Base-by-base conservation (phyloP, 2,797 vertebrate species). In the Scomberomorus guttatus region DNA sequence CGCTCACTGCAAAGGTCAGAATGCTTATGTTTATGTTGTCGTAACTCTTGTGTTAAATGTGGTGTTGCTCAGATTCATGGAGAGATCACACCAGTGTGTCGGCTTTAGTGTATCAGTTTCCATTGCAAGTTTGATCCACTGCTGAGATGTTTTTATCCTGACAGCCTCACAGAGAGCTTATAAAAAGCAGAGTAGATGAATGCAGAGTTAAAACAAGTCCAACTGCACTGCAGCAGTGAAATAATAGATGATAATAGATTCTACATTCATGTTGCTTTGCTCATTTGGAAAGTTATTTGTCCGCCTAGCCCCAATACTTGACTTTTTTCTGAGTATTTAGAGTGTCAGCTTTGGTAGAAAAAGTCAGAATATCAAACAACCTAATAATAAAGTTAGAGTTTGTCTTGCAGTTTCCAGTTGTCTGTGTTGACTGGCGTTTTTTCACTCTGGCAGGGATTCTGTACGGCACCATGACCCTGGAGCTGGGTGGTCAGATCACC, bases 391-490 rank as follows among this genome's bases (percentile, higher is more conserved):
- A 60, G 0, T 24, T 13, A 29, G 29, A 52, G 24, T 2, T 2
- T 27, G 20, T 59, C 15, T 63, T 12, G 1, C 18, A 57, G 39
- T 55, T 66, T 29, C 11, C 54, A 10, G 20, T 51, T 8, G 37
- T 44, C 37, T 1, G 24, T 37, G 29, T 39, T 67, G 15, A 42
- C 18, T 51, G 20, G 57, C 3, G 11, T n/a, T 54, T 76, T 69
- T 81, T 46, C 37, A 84, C 22, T 63, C 18, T 60, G 1, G 4
- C 72, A 99, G 98, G 98, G 68, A 99, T 99, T 92, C 94, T 99
- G 37, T 99, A 99, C 37, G 98, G 98, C 64, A 99, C 98, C 79
- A 97, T 99, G 98, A 99, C 98, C 12, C 94, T 99, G 93, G 98
- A 99, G 84, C 96, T 99, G 85, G 98, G 97, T 0, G 98, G 98